Evolutionary conservation across 1,140 invertebrate genomes (phyloP).

Genomic region (Telenomus remus): DNA sequence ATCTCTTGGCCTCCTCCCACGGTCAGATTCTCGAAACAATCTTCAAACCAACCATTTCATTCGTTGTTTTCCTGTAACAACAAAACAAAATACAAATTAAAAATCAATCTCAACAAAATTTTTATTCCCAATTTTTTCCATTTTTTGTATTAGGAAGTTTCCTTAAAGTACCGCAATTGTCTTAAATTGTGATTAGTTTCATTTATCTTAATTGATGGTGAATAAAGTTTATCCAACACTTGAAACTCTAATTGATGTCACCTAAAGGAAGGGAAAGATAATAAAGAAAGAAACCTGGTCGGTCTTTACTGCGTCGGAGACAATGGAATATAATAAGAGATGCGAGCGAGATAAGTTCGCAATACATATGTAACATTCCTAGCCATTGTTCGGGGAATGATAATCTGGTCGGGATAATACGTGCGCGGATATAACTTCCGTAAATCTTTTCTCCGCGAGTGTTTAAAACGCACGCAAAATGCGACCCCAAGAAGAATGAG

Average conservation of each 20-base stretch:
- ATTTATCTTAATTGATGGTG: no score
- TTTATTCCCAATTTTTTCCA: no score
- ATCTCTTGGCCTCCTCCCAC: slow-evolving; percentile 10
- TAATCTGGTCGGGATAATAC: slow-evolving; percentile 33
- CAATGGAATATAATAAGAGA: slow-evolving; percentile 55
- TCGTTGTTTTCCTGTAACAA: neutral
- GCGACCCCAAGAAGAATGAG: slow-evolving; percentile 22
- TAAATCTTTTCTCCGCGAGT: slow-evolving; percentile 20
- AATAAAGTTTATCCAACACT: no score
- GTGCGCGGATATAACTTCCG: slow-evolving; percentile 17
- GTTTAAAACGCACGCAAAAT: slow-evolving; percentile 30
- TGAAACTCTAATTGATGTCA: slow-evolving; percentile 2
- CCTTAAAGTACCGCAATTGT: no score
- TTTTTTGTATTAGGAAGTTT: no score
- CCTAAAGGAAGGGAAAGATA: slow-evolving; percentile 6
- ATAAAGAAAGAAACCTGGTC: slow-evolving; percentile 6
- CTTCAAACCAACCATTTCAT: slow-evolving; percentile 12
- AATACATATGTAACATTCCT: slow-evolving; percentile 51
- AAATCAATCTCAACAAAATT: no score
- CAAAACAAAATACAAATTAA: neutral
- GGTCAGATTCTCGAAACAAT: no score
- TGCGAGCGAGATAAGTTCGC: slow-evolving; percentile 39
- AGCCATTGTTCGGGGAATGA: slow-evolving; percentile 44
- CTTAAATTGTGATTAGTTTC: no score
- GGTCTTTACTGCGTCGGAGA: slow-evolving; percentile 12